A percentile compares a stretch with the other conserved stretches of the same genome.
Conservation (phyloP, 2,888 invertebrate genomes). For the Hirtodrosophila confusa region DNA sequence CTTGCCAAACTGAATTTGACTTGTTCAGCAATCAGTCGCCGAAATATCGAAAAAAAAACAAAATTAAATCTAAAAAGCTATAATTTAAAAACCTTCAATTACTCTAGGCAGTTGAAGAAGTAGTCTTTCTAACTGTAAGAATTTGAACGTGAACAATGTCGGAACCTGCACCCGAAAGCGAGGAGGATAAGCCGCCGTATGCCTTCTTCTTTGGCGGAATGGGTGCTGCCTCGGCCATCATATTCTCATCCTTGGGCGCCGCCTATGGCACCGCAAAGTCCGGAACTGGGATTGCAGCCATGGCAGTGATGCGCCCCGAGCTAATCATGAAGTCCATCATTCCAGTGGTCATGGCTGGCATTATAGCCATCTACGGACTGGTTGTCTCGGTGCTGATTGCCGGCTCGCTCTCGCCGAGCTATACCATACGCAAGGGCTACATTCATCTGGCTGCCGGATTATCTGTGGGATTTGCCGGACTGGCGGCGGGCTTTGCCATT, state of each 20-base stretch:
- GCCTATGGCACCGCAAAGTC: conserved; percentile 66
- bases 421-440: conserved; percentile 92
- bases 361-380: conserved; percentile 99
- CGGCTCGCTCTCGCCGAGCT: conserved; percentile 84
- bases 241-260: conserved; percentile 95
- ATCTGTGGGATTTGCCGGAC: conserved; percentile 97
- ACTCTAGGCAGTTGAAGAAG: too few species aligned
- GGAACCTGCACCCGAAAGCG: conserved; percentile 2
- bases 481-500: conserved; percentile 92
- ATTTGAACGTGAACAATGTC: conserved; percentile 7
- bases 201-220: conserved; percentile 84
- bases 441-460: conserved; percentile 98
- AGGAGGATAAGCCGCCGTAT: conserved; percentile 58
- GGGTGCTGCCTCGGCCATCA: conserved; percentile 98
- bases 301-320: conserved; percentile 99
- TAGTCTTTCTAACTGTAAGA: not conserved
- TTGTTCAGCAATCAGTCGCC: conserved; percentile 1
- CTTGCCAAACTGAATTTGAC: not conserved
- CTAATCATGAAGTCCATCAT: conserved; percentile 95
- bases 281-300: conserved; percentile 88
- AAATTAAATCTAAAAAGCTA: not conserved
- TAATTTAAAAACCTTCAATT: not conserved
- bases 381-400: conserved; percentile 99
- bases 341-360: conserved; percentile 99
- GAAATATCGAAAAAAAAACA: not conserved